Evolutionary conservation across 2,113 vertebrate genomes (phyloP).

Genomic region (Pterophyllum scalare): DNA sequence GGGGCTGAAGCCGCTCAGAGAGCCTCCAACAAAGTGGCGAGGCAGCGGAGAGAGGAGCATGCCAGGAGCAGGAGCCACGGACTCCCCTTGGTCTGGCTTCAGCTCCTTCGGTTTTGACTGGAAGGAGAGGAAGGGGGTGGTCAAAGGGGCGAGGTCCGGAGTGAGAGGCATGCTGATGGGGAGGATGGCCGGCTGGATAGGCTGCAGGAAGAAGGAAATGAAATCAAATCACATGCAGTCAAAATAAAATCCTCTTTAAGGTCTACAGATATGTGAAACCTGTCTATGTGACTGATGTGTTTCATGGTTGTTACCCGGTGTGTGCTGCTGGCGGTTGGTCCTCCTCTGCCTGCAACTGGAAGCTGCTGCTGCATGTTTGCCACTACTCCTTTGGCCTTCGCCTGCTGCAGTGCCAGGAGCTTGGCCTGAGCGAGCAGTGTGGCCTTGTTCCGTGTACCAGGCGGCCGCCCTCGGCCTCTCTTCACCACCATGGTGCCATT

Average conservation of each 20-base stretch:
- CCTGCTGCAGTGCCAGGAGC: conserved; percentile 66
- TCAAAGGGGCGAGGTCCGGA: conserved; percentile 71
- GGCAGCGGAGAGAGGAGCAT: conserved; percentile 66
- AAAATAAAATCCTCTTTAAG: too few species aligned
- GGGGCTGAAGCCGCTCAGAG: conserved; percentile 76
- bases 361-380: background rate
- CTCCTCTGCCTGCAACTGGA: background rate
- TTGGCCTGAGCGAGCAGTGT: conserved; percentile 73
- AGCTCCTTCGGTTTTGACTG: conserved; percentile 58
- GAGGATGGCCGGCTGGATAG: conserved; percentile 51
- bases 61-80: background rate
- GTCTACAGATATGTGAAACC: too few species aligned
- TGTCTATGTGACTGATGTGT: background rate
- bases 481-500: conserved; percentile 66
- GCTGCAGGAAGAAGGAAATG: conserved; percentile 25
- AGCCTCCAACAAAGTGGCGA: conserved; percentile 68
- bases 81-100: conserved; percentile 50
- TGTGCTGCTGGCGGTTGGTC: background rate
- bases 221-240: background rate
- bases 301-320: conserved; percentile 46
- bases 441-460: conserved; percentile 76
- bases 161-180: conserved; percentile 66
- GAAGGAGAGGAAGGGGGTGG: conserved; percentile 62
- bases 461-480: conserved; percentile 78
- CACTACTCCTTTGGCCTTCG: background rate